Evolutionary conservation across 1,140 invertebrate genomes (phyloP), one percentile per base, ranked within the genome.

Genomic region (Magallana ariakensis): DNA sequence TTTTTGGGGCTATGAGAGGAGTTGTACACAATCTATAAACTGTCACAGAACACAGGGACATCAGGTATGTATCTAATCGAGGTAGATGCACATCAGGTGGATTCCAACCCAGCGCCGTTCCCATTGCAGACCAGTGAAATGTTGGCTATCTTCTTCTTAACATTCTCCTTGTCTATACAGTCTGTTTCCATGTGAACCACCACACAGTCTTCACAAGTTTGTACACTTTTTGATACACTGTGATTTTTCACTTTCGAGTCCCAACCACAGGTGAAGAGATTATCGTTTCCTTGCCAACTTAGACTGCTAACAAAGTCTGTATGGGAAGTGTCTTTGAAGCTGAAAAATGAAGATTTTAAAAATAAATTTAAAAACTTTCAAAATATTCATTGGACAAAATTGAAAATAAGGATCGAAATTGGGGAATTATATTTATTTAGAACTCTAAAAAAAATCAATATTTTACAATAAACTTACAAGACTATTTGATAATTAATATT

Each of bases 201-300:
- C 7, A 26, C 80, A 54, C 46, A 53, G 11, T 33, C 84, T 56
- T 84, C 80, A 19, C 57, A 54, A 53, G 54, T 58, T 82, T 66
- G 58, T 22, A 62, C 70, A 55, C 57, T 81, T 86, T 90, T 87
- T 56, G 75, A 89, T 83, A 90, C 87, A 89, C 87, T 87, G 80
- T 91, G 89, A 58, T 54, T 62, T 85, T 83, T 83, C 4, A 91
- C 89, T 60, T 84, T 66, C 8, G 88, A 90, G 85, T 94, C 93
- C 92, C 92, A 94, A 10, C 92, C 92, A 88, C 92, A 93, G 0
- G 93, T 92, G 70, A 90, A 91, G 10, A 94, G 85, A 13, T 88
- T 86, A 13, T 88, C 66, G 11, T 85, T 88, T 11, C 87, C 86
- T 13, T 88, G 84, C 92, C 92, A 93, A 11, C 88, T 89, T 46